Percentiles rank a stretch among this genome's conserved stretches.
phyloP scores from a whole-genome alignment of 2,113 vertebrate genomes.

The Oxygymnocypris stewartii region DNA sequence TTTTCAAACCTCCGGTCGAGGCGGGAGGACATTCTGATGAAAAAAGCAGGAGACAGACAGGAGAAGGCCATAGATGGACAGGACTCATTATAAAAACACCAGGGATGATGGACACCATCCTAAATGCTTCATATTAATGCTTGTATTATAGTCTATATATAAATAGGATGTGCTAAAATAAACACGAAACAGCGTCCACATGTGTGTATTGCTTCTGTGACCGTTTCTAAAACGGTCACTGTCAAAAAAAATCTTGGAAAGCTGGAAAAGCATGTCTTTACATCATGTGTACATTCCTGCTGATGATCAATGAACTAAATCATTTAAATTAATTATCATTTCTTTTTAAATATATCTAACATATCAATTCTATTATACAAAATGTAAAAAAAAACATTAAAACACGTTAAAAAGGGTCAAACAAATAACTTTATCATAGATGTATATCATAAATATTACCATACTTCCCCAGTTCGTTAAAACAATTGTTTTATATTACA shows the following conservation, averaged over 20 bases:
- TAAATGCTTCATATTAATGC: not conserved
- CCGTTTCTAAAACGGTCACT: not conserved
- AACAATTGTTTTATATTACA: too few species aligned
- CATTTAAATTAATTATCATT: not conserved
- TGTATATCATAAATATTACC: not conserved
- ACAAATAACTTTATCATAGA: not conserved
- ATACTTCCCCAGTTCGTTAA: not conserved
- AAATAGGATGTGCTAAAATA: not conserved
- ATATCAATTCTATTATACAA: not conserved
- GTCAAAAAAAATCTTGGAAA: not conserved
- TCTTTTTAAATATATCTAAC: not conserved
- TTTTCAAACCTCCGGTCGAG: constrained; percentile 58
- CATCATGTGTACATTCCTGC: not conserved
- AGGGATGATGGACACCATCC: constrained; percentile 57
- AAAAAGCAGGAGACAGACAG: constrained; percentile 46
- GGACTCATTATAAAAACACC: constrained; percentile 5
- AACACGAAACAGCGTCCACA: not conserved
- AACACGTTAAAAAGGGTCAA: not conserved
- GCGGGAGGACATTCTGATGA: constrained; percentile 42
- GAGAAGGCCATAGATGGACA: constrained; percentile 59
- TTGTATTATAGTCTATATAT: not conserved
- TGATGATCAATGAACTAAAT: not conserved
- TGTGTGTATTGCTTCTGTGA: not conserved
- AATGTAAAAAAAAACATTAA: too few species aligned
- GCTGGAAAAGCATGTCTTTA: not conserved